Evolutionary conservation across 2,113 vertebrate species (phyloP).

Genomic region (Lasiurus cinereus): DNA sequence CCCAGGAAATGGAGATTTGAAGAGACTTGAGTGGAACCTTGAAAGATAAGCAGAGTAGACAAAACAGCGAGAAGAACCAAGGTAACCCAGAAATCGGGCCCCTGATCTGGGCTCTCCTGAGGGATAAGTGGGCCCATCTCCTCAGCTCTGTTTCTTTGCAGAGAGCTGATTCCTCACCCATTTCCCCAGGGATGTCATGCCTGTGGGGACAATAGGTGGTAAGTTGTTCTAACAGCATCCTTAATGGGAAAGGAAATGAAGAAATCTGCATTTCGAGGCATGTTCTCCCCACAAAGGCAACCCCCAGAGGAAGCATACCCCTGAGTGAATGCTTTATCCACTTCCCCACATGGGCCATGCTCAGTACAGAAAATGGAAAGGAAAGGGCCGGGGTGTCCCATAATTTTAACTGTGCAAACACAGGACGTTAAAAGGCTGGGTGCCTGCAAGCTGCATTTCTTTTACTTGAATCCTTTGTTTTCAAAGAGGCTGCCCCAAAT

Average conservation of each 20-base stretch:
- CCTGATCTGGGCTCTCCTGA: neutral
- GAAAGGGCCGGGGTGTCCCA: slow-evolving; percentile 56
- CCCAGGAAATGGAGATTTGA: neutral
- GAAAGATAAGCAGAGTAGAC: neutral
- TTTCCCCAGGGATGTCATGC: neutral
- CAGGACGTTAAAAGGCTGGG: slow-evolving; percentile 68
- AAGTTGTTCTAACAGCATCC: neutral
- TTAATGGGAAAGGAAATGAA: neutral
- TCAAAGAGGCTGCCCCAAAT: slow-evolving; percentile 80
- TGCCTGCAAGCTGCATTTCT: slow-evolving; percentile 68
- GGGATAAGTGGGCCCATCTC: neutral
- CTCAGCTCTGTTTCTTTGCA: neutral
- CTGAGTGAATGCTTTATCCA: slow-evolving; percentile 3
- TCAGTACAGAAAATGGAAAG: slow-evolving; percentile 55
- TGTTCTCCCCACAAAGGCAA: slow-evolving; percentile 70
- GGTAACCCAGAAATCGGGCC: neutral
- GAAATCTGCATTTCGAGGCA: slow-evolving; percentile 62
- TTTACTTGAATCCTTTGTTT: slow-evolving; percentile 80
- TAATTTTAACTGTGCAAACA: slow-evolving; percentile 69
- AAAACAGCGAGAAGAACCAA: neutral
- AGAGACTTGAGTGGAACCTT: neutral
- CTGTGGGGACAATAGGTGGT: neutral
- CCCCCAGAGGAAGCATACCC: slow-evolving; percentile 17
- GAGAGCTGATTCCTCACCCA: neutral
- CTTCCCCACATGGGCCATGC: slow-evolving; percentile 33